phyloP scores from a whole-genome alignment of 2,888 invertebrate genomes.

The Sclerodermus sp. region DNA sequence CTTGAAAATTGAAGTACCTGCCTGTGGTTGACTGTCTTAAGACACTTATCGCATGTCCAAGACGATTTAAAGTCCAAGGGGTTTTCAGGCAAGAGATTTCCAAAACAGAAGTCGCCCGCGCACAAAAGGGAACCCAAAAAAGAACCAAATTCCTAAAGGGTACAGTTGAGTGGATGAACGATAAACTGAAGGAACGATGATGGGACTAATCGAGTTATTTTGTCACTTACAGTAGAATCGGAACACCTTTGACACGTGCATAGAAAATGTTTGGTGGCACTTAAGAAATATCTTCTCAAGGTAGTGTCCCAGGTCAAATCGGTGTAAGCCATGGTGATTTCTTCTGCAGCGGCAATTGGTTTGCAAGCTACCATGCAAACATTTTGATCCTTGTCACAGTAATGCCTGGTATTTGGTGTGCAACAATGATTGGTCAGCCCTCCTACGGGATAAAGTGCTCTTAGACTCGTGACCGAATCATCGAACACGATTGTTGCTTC shows the following conservation, averaged over 20 bases:
- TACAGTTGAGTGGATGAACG: too few species aligned
- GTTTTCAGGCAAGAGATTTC: constrained; percentile 63
- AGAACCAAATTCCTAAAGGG: constrained; percentile 63
- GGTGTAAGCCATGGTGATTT: constrained; percentile 70
- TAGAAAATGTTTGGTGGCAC: constrained; percentile 69
- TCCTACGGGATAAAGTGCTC: constrained; percentile 70
- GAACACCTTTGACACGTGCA: constrained; percentile 69
- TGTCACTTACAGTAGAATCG: constrained; percentile 62
- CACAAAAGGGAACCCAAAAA: constrained; percentile 64
- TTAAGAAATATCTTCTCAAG: constrained; percentile 65
- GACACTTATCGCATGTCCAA: constrained; percentile 67
- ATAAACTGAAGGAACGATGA: too few species aligned
- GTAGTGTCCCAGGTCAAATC: constrained; percentile 71
- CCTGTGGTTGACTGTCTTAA: constrained; percentile 57
- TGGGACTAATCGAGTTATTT: too few species aligned
- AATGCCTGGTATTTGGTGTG: constrained; percentile 68
- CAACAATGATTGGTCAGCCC: constrained; percentile 73
- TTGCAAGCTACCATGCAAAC: constrained; percentile 66
- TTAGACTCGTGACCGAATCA: constrained; percentile 55
- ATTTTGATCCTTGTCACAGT: constrained; percentile 62
- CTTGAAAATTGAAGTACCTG: constrained; percentile 63
- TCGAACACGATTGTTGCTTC: constrained; percentile 62
- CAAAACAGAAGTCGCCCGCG: constrained; percentile 59
- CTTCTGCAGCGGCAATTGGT: constrained; percentile 64
- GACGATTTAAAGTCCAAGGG: constrained; percentile 60